Percentiles rank a stretch among this genome's conserved stretches.
These are phyloP conservation scores for Cololabis saira DNA, from an alignment of 2,113 vertebrate species.

Conservation along the genomic window DNA sequence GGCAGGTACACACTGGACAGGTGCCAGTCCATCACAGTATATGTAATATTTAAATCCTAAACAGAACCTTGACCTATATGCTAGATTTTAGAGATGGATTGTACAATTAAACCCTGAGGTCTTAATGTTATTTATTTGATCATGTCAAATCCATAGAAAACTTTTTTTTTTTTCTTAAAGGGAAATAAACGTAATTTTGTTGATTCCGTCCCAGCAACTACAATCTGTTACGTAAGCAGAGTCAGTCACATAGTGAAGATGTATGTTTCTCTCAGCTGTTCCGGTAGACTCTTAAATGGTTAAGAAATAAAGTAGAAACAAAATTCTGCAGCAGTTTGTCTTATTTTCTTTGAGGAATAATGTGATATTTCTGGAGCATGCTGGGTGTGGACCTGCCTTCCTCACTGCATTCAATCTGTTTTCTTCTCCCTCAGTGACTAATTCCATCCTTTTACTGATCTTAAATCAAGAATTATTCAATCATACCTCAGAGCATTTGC, in stretches of 20 bases:
- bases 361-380: constrained; percentile 39
- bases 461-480: constrained; percentile 17
- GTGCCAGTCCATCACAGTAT: constrained; percentile 5
- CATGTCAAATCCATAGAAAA: constrained; percentile 21
- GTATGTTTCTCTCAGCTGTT: constrained; percentile 41
- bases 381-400: constrained; percentile 44
- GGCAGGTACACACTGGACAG: not conserved
- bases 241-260: constrained; percentile 24
- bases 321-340: constrained; percentile 68
- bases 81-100: constrained; percentile 20
- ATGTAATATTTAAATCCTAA: constrained; percentile 35
- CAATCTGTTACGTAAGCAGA: constrained; percentile 34
- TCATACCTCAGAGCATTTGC: not conserved
- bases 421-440: constrained; percentile 56
- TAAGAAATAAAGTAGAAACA: constrained; percentile 72
- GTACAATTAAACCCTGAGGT: not conserved
- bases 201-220: not conserved
- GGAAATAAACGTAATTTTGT: not conserved
- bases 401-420: constrained; percentile 54
- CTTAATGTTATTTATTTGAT: constrained; percentile 44
- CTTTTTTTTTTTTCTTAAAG: not conserved
- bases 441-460: constrained; percentile 32
- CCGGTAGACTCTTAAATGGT: constrained; percentile 29
- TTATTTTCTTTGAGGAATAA: constrained; percentile 54
- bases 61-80: not conserved